Evolutionary conservation across 2,113 vertebrate genomes (phyloP).

Genomic region (Eidolon helvum): DNA sequence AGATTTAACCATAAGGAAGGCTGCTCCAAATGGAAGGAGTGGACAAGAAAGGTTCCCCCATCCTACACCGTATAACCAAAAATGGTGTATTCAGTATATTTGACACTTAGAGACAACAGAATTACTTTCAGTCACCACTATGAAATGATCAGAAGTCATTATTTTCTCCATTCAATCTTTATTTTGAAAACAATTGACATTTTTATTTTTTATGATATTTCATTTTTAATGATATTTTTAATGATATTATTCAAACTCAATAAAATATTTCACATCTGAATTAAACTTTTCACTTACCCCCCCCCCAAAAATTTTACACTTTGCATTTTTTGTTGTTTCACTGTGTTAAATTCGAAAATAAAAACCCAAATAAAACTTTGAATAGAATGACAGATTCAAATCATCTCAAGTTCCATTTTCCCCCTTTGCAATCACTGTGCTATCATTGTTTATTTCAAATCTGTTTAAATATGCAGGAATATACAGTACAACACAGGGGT

Average conservation of each 20-base stretch:
- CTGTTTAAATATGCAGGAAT: background rate
- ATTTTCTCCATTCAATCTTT: background rate
- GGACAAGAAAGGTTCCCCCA: background rate
- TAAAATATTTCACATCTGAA: background rate
- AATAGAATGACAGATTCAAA: background rate
- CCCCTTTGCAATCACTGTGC: background rate
- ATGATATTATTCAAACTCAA: background rate
- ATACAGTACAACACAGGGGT: rapidly evolving
- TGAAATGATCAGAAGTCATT: background rate
- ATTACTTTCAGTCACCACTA: background rate
- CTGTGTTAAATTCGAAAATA: background rate
- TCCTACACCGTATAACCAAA: background rate
- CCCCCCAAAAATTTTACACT: background rate
- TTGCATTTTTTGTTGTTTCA: background rate
- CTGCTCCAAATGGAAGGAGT: background rate
- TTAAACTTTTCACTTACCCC: background rate
- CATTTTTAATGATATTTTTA: too few species aligned
- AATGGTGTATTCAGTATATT: background rate
- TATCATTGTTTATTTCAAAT: background rate
- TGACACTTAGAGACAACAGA: background rate
- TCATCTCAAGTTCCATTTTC: background rate
- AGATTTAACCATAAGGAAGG: background rate
- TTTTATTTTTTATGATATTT: background rate
- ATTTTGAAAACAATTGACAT: background rate
- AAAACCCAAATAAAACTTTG: background rate